phyloP scores from a whole-genome alignment of 1,140 invertebrate genomes.

The Drosophila nannoptera region DNA sequence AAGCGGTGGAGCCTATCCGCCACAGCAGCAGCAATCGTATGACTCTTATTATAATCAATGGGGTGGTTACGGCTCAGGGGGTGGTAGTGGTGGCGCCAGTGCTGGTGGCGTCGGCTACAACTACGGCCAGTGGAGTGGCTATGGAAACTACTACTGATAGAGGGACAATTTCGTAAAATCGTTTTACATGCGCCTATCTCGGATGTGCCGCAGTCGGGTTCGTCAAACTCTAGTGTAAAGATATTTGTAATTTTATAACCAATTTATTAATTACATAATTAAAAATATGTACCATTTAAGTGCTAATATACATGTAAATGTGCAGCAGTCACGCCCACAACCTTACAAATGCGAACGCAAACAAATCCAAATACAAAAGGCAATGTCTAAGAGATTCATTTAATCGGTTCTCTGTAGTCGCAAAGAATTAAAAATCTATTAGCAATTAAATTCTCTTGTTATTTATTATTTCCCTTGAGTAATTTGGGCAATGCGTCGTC shows the following conservation, averaged over 20 bases:
- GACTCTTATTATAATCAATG: slow-evolving; percentile 86
- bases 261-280: slow-evolving; percentile 47
- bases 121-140: slow-evolving; percentile 85
- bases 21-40: slow-evolving; percentile 83
- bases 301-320: slow-evolving; percentile 12
- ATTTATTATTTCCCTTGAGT: neutral
- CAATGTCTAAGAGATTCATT: slow-evolving; percentile 32
- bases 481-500: slow-evolving; percentile 11
- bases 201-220: slow-evolving; percentile 11
- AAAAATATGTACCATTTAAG: slow-evolving; percentile 25
- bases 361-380: slow-evolving; percentile 16
- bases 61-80: slow-evolving; percentile 80
- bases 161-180: neutral
- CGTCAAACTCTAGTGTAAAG: slow-evolving; percentile 55
- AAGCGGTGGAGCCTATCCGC: slow-evolving; percentile 80
- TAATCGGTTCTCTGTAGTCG: slow-evolving; percentile 46
- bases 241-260: slow-evolving; percentile 62
- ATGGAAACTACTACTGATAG: slow-evolving; percentile 75
- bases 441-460: slow-evolving; percentile 2
- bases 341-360: slow-evolving; percentile 8
- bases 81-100: slow-evolving; percentile 80
- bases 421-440: slow-evolving; percentile 10
- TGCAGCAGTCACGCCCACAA: slow-evolving; percentile 20
- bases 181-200: neutral
- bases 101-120: slow-evolving; percentile 81